These are phyloP conservation scores for Chromoteleia sp. DNA, from an alignment of 2,888 invertebrate genomes.

Conservation along the genomic window DNA sequence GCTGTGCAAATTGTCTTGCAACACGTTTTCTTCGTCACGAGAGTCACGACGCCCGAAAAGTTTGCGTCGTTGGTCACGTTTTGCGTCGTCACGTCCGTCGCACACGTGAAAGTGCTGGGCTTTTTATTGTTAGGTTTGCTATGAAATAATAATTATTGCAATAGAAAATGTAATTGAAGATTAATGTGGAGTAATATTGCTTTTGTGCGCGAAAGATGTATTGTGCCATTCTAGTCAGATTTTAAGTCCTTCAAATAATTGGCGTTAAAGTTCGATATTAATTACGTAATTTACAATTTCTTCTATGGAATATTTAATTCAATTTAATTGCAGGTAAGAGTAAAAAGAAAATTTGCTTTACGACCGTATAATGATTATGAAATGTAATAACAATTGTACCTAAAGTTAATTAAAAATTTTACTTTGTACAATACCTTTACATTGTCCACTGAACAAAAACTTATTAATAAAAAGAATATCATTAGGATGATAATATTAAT, in stretches of 20 bases:
- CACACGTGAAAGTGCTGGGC: slow-evolving; percentile 41
- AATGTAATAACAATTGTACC: not conserved
- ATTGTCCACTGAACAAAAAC: not conserved
- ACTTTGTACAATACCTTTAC: not conserved
- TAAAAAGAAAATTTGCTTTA: not conserved
- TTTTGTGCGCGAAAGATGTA: not conserved
- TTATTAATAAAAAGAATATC: not conserved
- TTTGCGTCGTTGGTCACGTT: slow-evolving; percentile 57
- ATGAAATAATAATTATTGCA: slow-evolving; percentile 21
- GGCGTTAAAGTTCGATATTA: not conserved
- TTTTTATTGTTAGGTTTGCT: slow-evolving; percentile 11
- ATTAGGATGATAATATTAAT: not conserved
- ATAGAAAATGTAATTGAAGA: slow-evolving; percentile 27
- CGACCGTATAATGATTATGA: not conserved
- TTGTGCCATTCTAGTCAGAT: slow-evolving; percentile 7
- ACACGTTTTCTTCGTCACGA: slow-evolving; percentile 61
- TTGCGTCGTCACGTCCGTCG: slow-evolving; percentile 45
- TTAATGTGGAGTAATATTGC: slow-evolving; percentile 9
- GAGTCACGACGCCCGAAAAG: slow-evolving; percentile 56
- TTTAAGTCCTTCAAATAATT: slow-evolving; percentile 2
- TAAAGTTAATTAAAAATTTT: slow-evolving; percentile 13
- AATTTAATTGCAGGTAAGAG: slow-evolving; percentile 29
- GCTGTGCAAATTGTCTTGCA: slow-evolving; percentile 50
- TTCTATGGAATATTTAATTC: not conserved
- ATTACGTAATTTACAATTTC: not conserved